Evolutionary conservation across 1,140 invertebrate species (phyloP).

Genomic region (Diorhabda elongata): DNA sequence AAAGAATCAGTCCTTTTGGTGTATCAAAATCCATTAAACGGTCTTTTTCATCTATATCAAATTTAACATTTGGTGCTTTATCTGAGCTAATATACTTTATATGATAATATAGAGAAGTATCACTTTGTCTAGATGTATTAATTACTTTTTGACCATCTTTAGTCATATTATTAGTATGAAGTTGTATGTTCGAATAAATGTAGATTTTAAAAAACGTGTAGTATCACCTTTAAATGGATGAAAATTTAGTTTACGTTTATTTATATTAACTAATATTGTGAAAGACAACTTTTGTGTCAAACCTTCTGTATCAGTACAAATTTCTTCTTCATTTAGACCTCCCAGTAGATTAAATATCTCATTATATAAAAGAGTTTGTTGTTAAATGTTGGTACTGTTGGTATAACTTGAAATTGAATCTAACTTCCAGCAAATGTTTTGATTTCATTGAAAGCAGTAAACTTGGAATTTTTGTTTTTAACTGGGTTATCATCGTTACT

Average conservation of each 20-base stretch:
- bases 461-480: constrained; percentile 26
- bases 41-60: not conserved
- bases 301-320: constrained; percentile 31
- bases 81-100: not conserved
- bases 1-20: constrained; percentile 22
- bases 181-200: constrained; percentile 20
- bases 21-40: constrained; percentile 1
- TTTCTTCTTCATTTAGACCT: constrained; percentile 20
- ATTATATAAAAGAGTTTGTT: constrained; percentile 33
- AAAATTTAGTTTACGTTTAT: constrained; percentile 24
- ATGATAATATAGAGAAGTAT: not conserved
- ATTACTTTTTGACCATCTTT: constrained; percentile 30
- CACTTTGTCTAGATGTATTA: constrained; percentile 7
- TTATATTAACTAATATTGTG: constrained; percentile 22
- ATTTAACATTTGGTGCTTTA: constrained; percentile 6
- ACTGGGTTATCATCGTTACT: constrained; percentile 37
- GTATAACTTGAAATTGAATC: constrained; percentile 32
- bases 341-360: constrained; percentile 30
- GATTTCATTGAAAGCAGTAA: constrained; percentile 33
- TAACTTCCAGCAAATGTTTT: constrained; percentile 35
- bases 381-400: constrained; percentile 30
- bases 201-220: constrained; percentile 28
- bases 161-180: constrained; percentile 22
- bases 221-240: constrained; percentile 33
- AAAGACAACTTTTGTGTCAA: constrained; percentile 27